phyloP scores from a whole-genome alignment of 2,797 vertebrate genomes.

The Garrulus glandarius region DNA sequence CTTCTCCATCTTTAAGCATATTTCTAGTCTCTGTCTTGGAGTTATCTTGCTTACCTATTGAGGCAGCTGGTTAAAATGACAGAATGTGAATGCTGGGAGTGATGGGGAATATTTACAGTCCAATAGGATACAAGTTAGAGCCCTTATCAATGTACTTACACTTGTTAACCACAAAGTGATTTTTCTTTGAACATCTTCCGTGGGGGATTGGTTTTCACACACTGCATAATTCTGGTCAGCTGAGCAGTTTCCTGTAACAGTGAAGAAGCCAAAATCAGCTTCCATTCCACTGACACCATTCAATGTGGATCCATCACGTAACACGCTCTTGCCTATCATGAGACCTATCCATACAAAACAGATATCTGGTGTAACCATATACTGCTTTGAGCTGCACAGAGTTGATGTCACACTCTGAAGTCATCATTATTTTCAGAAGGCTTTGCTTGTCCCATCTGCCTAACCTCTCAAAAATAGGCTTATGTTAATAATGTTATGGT shows the following conservation, averaged over 20 bases:
- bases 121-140: neutral
- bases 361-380: conserved; percentile 38
- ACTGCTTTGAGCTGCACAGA: neutral
- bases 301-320: neutral
- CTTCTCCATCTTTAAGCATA: neutral
- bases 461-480: conserved; percentile 19
- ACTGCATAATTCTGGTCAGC: conserved; percentile 23
- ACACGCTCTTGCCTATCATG: conserved; percentile 21
- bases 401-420: conserved; percentile 27
- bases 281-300: neutral
- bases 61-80: neutral
- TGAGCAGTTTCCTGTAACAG: conserved; percentile 24
- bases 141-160: neutral
- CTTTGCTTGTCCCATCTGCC: neutral
- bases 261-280: neutral
- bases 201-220: neutral
- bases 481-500: neutral
- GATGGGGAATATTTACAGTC: neutral
- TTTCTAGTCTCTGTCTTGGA: neutral
- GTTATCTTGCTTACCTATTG: neutral
- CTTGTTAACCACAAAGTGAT: neutral
- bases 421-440: conserved; percentile 65
- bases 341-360: conserved; percentile 38
- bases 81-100: neutral
- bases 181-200: neutral